phyloP scores from a whole-genome alignment of 1,140 invertebrate genomes.

The Trichomalopsis sarcophagae region DNA sequence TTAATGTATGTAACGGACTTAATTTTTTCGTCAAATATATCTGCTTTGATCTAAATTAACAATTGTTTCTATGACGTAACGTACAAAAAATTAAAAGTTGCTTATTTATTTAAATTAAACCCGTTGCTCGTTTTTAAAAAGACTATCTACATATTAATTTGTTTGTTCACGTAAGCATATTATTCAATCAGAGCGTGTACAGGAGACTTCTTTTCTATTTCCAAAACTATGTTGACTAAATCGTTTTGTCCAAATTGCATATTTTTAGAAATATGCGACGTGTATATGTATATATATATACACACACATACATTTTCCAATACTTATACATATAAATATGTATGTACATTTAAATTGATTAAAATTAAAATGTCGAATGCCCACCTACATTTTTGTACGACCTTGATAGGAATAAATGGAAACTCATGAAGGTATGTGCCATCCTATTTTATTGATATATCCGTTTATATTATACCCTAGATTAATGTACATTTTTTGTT shows the following conservation, averaged over 20 bases:
- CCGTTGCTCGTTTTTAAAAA: conserved; percentile 66
- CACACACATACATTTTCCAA: conserved; percentile 38
- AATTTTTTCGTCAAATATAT: conserved; percentile 48
- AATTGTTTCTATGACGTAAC: conserved; percentile 67
- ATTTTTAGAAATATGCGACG: conserved; percentile 60
- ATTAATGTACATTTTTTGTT: conserved; percentile 71
- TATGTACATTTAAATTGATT: conserved; percentile 55
- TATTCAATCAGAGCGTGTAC: conserved; percentile 61
- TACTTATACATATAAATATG: conserved; percentile 64
- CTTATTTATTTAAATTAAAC: conserved; percentile 72
- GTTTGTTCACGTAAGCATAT: conserved; percentile 65
- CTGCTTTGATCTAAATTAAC: conserved; percentile 65
- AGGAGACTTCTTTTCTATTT: conserved; percentile 56
- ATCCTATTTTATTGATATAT: conserved; percentile 61
- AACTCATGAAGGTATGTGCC: conserved; percentile 61
- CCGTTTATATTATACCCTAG: conserved; percentile 60
- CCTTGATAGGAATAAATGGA: conserved; percentile 62
- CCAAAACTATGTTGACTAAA: conserved; percentile 49
- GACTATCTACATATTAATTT: conserved; percentile 72
- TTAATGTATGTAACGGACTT: conserved; percentile 47
- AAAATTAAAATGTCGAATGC: conserved; percentile 59
- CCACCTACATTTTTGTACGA: conserved; percentile 16
- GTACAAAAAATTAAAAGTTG: conserved; percentile 72
- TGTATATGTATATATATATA: conserved; percentile 65
- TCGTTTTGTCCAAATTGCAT: conserved; percentile 60